These are phyloP conservation scores for Trissoscelio sp. DNA, from an alignment of 2,888 invertebrate species.

Conservation along the genomic window DNA sequence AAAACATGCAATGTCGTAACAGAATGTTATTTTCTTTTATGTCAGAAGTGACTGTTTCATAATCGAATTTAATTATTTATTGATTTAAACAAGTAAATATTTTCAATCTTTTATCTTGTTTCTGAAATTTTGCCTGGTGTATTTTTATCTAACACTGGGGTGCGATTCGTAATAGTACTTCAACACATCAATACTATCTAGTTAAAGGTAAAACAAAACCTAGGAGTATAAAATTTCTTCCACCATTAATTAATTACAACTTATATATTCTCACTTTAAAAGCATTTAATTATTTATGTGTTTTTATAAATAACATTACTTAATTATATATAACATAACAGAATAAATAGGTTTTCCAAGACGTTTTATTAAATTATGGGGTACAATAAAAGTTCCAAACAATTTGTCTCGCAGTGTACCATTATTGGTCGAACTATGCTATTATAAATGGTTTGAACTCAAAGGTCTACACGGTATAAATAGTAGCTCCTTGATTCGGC, in stretches of 20 bases:
- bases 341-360: too few species aligned
- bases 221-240: neutral
- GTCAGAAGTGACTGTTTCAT: neutral
- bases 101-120: neutral
- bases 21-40: neutral
- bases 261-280: too few species aligned
- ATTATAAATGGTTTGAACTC: slow-evolving; percentile 13
- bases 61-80: neutral
- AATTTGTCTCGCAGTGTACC: slow-evolving; percentile 6
- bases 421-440: neutral
- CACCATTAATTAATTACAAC: too few species aligned
- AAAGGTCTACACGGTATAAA: slow-evolving; percentile 80
- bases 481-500: slow-evolving; percentile 87
- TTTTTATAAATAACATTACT: too few species aligned
- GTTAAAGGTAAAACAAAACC: neutral
- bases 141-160: neutral
- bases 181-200: neutral
- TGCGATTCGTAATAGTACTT: neutral
- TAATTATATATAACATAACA: too few species aligned
- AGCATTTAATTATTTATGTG: too few species aligned
- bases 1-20: neutral
- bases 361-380: too few species aligned
- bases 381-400: slow-evolving; percentile 1
- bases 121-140: neutral
- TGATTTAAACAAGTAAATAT: neutral